phyloP scores from a whole-genome alignment of 2,797 vertebrate species.

The Peromyscus nudipes region DNA sequence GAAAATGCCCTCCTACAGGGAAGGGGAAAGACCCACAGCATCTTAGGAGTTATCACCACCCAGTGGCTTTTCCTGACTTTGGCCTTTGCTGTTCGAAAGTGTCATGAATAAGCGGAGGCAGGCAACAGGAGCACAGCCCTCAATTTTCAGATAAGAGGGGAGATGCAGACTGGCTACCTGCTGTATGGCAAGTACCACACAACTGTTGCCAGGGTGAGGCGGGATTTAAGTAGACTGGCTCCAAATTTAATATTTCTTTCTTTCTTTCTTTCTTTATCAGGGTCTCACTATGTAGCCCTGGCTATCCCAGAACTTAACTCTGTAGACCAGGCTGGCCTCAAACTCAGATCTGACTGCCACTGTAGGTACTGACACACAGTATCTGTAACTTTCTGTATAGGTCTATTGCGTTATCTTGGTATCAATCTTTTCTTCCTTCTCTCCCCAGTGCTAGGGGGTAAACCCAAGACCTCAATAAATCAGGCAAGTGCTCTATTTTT shows the following conservation, averaged over 20 bases:
- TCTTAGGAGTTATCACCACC: constrained; percentile 4
- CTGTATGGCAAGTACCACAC: no score
- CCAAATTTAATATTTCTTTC: neutral
- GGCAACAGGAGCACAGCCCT: neutral
- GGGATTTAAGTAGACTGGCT: no score
- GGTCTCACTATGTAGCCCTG: neutral
- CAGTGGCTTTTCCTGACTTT: neutral
- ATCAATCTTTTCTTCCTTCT: neutral
- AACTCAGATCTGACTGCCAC: neutral
- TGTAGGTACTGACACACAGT: neutral
- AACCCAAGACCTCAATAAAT: neutral
- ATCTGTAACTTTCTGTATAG: neutral
- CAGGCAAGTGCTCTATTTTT: neutral
- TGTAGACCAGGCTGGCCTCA: neutral
- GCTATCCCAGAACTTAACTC: neutral
- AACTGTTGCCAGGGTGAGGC: no score
- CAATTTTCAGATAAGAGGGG: neutral
- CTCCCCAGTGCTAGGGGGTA: neutral
- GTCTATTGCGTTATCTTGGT: neutral
- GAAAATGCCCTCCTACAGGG: neutral
- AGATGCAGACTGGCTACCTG: neutral
- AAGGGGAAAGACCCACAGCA: neutral
- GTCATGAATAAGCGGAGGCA: neutral
- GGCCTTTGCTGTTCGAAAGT: neutral
- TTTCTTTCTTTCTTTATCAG: no score